Conservation (phyloP, 2,113 vertebrate genomes). For the Petromus typicus region DNA sequence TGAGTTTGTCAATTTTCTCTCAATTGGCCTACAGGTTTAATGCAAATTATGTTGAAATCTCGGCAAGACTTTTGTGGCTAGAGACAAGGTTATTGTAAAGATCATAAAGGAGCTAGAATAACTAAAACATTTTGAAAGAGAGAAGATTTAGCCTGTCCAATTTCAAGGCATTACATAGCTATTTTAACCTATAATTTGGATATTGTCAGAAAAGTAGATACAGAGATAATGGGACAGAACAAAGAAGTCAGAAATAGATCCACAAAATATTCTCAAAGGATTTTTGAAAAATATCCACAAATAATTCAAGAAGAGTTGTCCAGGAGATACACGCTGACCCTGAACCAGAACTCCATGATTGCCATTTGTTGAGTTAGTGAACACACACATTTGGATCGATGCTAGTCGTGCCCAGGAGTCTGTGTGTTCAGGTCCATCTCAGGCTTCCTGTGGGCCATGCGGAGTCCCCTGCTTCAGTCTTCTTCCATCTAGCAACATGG, state of each 20-base stretch:
- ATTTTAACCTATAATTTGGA: too few species aligned
- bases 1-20: background rate
- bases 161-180: background rate
- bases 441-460: fast-evolving
- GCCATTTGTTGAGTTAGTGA: too few species aligned
- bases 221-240: background rate
- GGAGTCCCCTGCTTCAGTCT: background rate
- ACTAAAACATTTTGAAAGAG: background rate
- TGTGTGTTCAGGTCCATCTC: fast-evolving
- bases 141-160: background rate
- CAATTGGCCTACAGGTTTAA: background rate
- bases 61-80: background rate
- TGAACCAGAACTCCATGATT: too few species aligned
- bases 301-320: background rate
- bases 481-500: fast-evolving
- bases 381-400: fast-evolving
- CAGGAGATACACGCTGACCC: fast-evolving
- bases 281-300: background rate
- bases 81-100: background rate
- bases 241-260: background rate
- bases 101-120: background rate
- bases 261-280: background rate
- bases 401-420: background rate
- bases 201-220: background rate
- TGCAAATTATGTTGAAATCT: background rate